These are phyloP conservation scores for Benthosema pterotum DNA, from an alignment of 2,797 vertebrate species.

Conservation along the genomic window DNA sequence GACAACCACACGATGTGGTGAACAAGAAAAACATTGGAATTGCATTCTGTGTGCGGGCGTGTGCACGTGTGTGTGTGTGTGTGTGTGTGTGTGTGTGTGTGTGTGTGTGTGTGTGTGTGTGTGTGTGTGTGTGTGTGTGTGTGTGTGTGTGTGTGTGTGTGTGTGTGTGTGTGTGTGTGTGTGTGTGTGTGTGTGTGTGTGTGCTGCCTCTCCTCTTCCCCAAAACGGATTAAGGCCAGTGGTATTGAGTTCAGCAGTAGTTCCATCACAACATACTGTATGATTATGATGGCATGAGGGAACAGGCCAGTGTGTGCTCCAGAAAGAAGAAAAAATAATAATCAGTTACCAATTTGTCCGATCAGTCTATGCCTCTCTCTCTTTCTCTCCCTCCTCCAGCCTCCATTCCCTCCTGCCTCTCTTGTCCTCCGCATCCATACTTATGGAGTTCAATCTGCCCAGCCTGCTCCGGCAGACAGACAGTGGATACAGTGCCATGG, in stretches of 20 bases:
- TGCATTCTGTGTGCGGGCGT: conserved; percentile 9
- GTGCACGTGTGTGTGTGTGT: conserved; percentile 3
- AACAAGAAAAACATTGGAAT: conserved; percentile 18
- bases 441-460: neutral
- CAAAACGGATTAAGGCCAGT: conserved; percentile 42
- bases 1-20: neutral
- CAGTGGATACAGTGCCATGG: neutral
- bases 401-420: neutral
- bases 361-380: neutral
- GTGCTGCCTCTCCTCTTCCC: conserved; percentile 3
- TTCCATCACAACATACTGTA: conserved; percentile 29
- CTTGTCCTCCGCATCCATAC: neutral
- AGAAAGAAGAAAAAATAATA: conserved; percentile 13
- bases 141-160: conserved; percentile 1
- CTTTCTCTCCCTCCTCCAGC: neutral
- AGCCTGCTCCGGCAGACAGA: conserved; percentile 8
- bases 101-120: neutral
- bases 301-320: conserved; percentile 14
- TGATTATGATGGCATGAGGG: conserved; percentile 22
- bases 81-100: neutral
- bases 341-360: conserved; percentile 11
- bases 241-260: conserved; percentile 24
- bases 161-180: conserved; percentile 9
- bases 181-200: neutral
- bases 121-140: conserved; percentile 1